Evolutionary conservation across 2,113 vertebrate species (phyloP), one percentile per base, ranked within the genome.

Genomic region (Bos indicus): DNA sequence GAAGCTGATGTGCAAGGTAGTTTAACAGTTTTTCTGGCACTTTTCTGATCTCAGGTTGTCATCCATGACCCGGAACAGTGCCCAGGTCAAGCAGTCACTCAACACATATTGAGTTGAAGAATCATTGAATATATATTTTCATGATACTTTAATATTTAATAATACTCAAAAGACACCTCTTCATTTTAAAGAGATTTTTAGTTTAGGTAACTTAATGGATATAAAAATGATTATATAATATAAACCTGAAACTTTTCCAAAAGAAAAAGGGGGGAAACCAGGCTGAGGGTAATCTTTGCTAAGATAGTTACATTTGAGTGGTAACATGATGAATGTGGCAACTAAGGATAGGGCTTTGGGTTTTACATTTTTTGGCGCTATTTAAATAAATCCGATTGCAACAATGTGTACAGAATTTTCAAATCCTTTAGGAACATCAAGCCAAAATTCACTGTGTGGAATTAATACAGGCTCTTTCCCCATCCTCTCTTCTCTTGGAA

Each of bases 381-480:
- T 67, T 81, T 83, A 86, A 97, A 96, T 86, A 97, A 96, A 90
- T 71, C n/a, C 0, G 21, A 4, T 91, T 93, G 82, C 33, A 96
- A 97, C 40, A 64, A 57, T n/a, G 52, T 13, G 48, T 59, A 56
- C 12, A 96, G 54, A 96, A 87, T 97, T 98, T 89, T 84, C 83
- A 81, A 97, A 71, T 77, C 14, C 40, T 93, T 94, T 77, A 91
- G 82, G 46, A 97, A 67, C 21, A 59, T 92, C 71, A 87, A 83
- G 28, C 33, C 28, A 48, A 86, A 56, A 71, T 81, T 82, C n/a
- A 62, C 11, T n/a, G 6, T 82, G 77, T 83, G 77, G 40, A 90
- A 89, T 87, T 89, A 89, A 59, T 81, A 15, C 23, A 54, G 10
- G 15, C 74, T 67, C 30, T 85, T 97, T 95, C 71, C 60, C 30